Evolutionary conservation across 2,113 vertebrate species (phyloP).

Genomic region (Crotalus horridus): DNA sequence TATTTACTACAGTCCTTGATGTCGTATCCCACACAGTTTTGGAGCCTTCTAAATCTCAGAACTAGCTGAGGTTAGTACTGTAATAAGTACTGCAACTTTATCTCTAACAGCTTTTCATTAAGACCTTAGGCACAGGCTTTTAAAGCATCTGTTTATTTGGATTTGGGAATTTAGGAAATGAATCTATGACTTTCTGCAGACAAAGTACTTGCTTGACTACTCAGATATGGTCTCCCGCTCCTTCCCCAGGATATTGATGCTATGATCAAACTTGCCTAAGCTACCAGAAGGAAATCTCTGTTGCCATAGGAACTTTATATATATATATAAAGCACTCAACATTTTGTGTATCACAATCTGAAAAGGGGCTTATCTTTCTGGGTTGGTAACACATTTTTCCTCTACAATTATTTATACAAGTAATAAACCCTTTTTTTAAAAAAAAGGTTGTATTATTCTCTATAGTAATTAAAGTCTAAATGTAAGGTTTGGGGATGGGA

Average conservation of each 20-base stretch:
- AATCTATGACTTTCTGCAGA: not conserved
- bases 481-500: slow-evolving; percentile 21
- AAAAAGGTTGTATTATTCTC: slow-evolving; percentile 27
- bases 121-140: not conserved
- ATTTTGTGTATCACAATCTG: slow-evolving; percentile 8
- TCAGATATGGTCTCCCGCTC: not conserved
- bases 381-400: slow-evolving; percentile 32
- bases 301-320: slow-evolving; percentile 62
- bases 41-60: not conserved
- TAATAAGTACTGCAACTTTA: not conserved
- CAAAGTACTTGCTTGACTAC: not conserved
- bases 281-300: slow-evolving; percentile 10
- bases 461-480: slow-evolving; percentile 29
- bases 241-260: not conserved
- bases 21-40: not conserved
- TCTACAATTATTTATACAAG: slow-evolving; percentile 18
- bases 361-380: slow-evolving; percentile 30
- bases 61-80: not conserved
- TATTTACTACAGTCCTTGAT: not conserved
- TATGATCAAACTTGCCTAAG: not conserved
- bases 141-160: not conserved
- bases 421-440: not conserved
- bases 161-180: not conserved
- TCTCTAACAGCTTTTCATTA: not conserved
- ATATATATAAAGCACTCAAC: slow-evolving; percentile 47